phyloP scores from a whole-genome alignment of 2,113 vertebrate genomes.

The Monopterus albus region DNA sequence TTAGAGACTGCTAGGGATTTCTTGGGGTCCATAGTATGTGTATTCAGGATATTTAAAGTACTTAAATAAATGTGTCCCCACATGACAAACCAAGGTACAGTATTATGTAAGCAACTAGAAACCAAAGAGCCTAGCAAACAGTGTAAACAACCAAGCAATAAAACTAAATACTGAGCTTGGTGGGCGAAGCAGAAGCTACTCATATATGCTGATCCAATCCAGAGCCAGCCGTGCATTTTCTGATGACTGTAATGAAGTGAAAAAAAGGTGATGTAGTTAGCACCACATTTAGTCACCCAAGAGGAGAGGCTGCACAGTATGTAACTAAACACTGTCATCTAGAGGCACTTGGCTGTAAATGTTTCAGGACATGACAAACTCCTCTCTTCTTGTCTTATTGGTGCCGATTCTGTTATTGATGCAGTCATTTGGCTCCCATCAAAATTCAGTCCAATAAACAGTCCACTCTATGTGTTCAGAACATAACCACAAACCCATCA shows the following conservation, averaged over 20 bases:
- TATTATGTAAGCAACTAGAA: constrained; percentile 5
- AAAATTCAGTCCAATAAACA: neutral
- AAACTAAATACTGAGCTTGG: neutral
- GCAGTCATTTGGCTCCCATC: constrained; percentile 15
- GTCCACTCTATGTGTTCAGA: no score
- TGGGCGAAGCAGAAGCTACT: constrained; percentile 6
- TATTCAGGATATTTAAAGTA: neutral
- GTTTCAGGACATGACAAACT: neutral
- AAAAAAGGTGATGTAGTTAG: constrained; percentile 21
- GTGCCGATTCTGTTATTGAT: neutral
- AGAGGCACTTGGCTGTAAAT: constrained; percentile 28
- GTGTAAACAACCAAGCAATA: neutral
- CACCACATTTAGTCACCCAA: neutral
- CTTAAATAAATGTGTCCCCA: neutral
- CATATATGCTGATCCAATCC: neutral
- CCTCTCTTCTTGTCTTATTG: neutral
- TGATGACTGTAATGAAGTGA: constrained; percentile 13
- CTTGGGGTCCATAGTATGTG: no score
- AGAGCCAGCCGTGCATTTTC: constrained; percentile 19
- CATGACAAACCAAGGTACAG: neutral
- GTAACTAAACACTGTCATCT: constrained; percentile 72
- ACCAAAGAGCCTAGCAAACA: neutral
- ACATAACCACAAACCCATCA: no score
- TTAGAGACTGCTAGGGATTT: neutral
- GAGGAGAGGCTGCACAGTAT: neutral